Evolutionary conservation across 1,140 invertebrate genomes (phyloP).

Genomic region (Conopomorpha cramerella): DNA sequence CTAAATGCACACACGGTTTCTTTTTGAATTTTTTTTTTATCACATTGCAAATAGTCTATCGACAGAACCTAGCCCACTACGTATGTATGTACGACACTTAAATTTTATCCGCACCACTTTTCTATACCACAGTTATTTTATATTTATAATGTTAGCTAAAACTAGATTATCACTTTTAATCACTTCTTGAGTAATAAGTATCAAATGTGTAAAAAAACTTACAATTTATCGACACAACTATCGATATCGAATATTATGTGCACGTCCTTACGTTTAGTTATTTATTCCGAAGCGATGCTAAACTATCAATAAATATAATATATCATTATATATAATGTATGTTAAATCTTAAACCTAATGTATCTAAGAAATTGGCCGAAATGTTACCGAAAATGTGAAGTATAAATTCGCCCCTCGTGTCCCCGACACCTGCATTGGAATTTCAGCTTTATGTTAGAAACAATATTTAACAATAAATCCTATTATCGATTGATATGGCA

Average conservation of each 20-base stretch:
- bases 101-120: slow-evolving; percentile 58
- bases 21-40: too few relatives aligned
- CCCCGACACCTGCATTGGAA: too few relatives aligned
- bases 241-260: slow-evolving; percentile 49
- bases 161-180: slow-evolving; percentile 58
- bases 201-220: slow-evolving; percentile 61
- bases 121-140: slow-evolving; percentile 3
- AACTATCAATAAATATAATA: slow-evolving; percentile 54
- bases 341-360: slow-evolving; percentile 50
- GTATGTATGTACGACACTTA: too few relatives aligned
- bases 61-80: too few relatives aligned
- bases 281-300: slow-evolving; percentile 37
- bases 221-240: slow-evolving; percentile 45
- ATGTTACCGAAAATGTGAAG: slow-evolving; percentile 13
- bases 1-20: too few relatives aligned
- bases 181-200: slow-evolving; percentile 57
- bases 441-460: not conserved
- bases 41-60: too few relatives aligned
- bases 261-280: slow-evolving; percentile 47
- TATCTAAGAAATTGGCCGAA: slow-evolving; percentile 28
- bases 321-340: slow-evolving; percentile 47
- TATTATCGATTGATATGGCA: slow-evolving; percentile 39
- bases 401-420: too few relatives aligned
- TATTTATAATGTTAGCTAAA: slow-evolving; percentile 40
- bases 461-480: not conserved